A percentile compares a stretch with the other conserved stretches of the same genome.
Conservation (phyloP, 2,888 invertebrate species). For the Reticulitermes lucifugus region DNA sequence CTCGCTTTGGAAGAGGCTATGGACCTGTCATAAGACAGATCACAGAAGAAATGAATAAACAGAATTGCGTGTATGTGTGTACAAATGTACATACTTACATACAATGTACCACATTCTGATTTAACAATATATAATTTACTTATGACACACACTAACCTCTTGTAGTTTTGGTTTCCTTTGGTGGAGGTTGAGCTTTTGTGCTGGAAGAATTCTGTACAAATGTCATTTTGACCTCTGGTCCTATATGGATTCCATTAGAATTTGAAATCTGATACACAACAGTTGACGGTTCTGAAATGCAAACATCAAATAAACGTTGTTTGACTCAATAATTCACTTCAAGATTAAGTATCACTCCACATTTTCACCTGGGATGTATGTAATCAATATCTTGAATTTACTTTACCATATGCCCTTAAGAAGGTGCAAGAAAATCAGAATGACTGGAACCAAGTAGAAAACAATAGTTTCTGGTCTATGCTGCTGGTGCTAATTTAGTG, state of each 20-base stretch:
- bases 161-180: neutral
- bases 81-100: too few species aligned
- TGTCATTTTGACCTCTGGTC: neutral
- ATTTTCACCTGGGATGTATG: too few species aligned
- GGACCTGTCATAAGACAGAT: neutral
- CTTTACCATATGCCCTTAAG: too few species aligned
- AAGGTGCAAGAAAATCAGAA: too few species aligned
- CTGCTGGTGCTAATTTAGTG: too few species aligned
- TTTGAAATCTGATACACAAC: conserved; percentile 6
- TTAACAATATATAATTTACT: neutral
- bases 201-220: neutral
- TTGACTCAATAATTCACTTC: too few species aligned
- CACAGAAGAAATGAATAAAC: neutral
- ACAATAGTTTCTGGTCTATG: too few species aligned
- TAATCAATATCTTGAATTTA: too few species aligned
- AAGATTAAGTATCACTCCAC: too few species aligned
- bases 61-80: neutral
- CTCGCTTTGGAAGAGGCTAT: too few species aligned
- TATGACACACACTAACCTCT: neutral
- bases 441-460: too few species aligned
- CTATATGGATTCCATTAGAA: conserved; percentile 2
- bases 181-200: neutral
- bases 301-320: too few species aligned
- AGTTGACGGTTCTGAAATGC: neutral
- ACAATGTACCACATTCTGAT: neutral